Base-by-base conservation (phyloP, 2,888 invertebrate species). In the Cybosia mesomella region DNA sequence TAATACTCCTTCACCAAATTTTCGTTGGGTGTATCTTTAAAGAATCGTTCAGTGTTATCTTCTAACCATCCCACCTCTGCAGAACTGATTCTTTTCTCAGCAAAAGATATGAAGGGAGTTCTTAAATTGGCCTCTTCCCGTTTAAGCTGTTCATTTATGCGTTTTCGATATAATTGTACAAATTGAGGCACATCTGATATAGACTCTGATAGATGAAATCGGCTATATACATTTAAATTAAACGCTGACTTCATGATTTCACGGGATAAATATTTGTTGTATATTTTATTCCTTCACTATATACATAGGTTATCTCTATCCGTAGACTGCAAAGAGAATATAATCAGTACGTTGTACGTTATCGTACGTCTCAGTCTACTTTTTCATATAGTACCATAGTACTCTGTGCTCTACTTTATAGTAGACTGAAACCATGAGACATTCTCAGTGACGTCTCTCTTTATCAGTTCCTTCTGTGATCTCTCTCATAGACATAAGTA, bases 121-220 rank as follows among this genome's bases (percentile, higher is more conserved):
- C 55, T 82, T 0, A 7, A 68, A 18, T 69, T 71, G 1, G 85
- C 84, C 39, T 88, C 86, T 54, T 89, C 88, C 0, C 69, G 70
- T 1, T 67, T 66, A 22, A 90, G 74, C 63, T 91, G 85, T 18
- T 68, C 77, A 55, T 84, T 75, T 67, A 94, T 83, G 3, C 93
- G 89, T 13, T 88, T 77, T 54, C 70, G 88, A 74, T 89, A 93
- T 74, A 89, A 86, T 66, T 79, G 79, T 3, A 92, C 72, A n/a
- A 94, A 90, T 21, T 87, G 65, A 32, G 79, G 72, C 21, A 93
- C 89, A 73, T 92, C 92, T 1, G 92, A 91, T 32, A 43, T 4
- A 11, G 64, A 64, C 21, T 57, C 55, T 39, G 86, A 83, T 68
- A 91, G 70, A 81, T 91, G 91, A 71, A 84, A 89, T 36, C 89